Evolutionary conservation across 2,888 invertebrate genomes (phyloP), one percentile per base, ranked within the genome.

Genomic region (Stegana nigrithorax): DNA sequence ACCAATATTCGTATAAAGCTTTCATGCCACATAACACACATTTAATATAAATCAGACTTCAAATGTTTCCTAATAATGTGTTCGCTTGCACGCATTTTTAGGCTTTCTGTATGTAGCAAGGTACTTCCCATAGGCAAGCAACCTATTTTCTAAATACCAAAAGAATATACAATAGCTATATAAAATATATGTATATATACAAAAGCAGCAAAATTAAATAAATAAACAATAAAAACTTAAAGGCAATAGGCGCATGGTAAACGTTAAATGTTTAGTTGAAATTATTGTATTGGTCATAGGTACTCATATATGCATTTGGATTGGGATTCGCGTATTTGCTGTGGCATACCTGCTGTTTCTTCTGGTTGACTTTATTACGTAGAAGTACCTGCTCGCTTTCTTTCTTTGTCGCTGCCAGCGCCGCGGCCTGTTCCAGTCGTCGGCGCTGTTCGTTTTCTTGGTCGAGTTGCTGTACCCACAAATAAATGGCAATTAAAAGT

Each of bases 391-490:
- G 92, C 72, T 91, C 90, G 66, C 89, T 89, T 68, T 89, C 89
- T 78, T 91, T 90, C 80, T 91, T 90, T 59, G 90, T 89, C 32
- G 90, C 88, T 59, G 91, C 91, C 73, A 90, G 89, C 17, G 94
- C 93, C 21, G 94, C 93, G 19, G 94, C 95, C 73, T 91, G 89
- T 87, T 96, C 96, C 69, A 96, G 87, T 75, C 96, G 90, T 71
- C 93, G 90, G 72, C 96, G 90, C 84, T 95, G 95, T 84, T 97
- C 97, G 87, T 97, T 96, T 84, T 97, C 97, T 79, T 92, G 90
- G 87, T 96, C 94, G 75, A 95, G 93, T 89, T 91, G 90, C 96
- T 97, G 82, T 3, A 85, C 83, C 63, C 8, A 1, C 60, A 61
- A 25, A 36, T 56, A 57, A 59, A 25, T 47, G 8, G 26, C 36